A percentile compares a stretch with the other conserved stretches of the same genome.
These are phyloP conservation scores for Genyomyrus donnyi DNA, from an alignment of 2,113 vertebrate species.

Conservation along the genomic window DNA sequence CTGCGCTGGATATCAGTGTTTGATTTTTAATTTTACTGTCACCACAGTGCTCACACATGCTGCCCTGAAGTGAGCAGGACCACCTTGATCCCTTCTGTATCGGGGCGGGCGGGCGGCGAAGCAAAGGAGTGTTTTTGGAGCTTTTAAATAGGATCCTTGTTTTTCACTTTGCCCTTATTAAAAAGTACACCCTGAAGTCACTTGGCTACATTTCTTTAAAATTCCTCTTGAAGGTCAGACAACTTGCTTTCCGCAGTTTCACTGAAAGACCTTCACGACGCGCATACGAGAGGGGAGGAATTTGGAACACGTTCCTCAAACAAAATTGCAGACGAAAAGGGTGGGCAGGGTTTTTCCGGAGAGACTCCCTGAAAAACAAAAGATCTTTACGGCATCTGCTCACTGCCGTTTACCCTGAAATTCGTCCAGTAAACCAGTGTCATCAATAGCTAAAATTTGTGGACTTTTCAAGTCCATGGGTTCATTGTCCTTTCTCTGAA, in stretches of 20 bases:
- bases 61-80: background rate
- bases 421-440: conserved; percentile 26
- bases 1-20: too few relatives aligned
- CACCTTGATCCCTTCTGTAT: background rate
- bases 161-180: conserved; percentile 27
- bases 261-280: conserved; percentile 48
- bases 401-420: conserved; percentile 37
- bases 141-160: conserved; percentile 37
- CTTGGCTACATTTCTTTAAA: conserved; percentile 45
- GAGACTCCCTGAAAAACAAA: background rate
- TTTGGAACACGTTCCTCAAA: conserved; percentile 59
- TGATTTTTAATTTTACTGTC: background rate
- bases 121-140: background rate
- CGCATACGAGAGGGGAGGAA: conserved; percentile 51
- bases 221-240: conserved; percentile 42
- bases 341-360: background rate
- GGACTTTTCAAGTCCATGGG: conserved; percentile 19
- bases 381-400: background rate
- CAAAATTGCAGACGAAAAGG: conserved; percentile 31
- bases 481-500: conserved; percentile 33
- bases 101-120: background rate
- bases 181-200: conserved; percentile 37
- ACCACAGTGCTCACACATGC: background rate
- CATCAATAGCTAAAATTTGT: conserved; percentile 22
- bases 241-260: conserved; percentile 42